Evolutionary conservation across 2,888 invertebrate species (phyloP).

Genomic region (Fragum sueziense): DNA sequence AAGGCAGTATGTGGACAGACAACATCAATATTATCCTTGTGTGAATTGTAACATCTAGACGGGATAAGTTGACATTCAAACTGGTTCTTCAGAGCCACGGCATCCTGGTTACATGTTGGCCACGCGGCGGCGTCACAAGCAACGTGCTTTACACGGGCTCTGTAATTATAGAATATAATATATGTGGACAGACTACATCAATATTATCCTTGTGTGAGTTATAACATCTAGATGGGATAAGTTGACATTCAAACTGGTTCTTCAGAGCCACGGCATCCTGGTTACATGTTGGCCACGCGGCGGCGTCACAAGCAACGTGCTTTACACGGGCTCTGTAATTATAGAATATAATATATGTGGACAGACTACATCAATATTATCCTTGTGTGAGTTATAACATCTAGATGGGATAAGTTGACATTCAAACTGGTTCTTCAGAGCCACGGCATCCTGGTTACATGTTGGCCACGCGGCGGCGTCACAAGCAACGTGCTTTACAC

Average conservation of each 20-base stretch:
- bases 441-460: conserved; percentile 56
- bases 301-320: conserved; percentile 63
- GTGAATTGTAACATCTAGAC: conserved; percentile 62
- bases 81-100: conserved; percentile 63
- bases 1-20: conserved; percentile 62
- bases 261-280: conserved; percentile 59
- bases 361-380: conserved; percentile 60
- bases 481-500: conserved; percentile 64
- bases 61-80: conserved; percentile 69
- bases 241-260: conserved; percentile 67
- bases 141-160: conserved; percentile 64
- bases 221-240: conserved; percentile 65
- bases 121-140: conserved; percentile 62
- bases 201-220: conserved; percentile 63
- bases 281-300: conserved; percentile 63
- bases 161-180: conserved; percentile 16
- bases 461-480: conserved; percentile 63
- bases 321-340: conserved; percentile 60
- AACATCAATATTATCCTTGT: conserved; percentile 58
- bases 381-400: conserved; percentile 63
- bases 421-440: conserved; percentile 66
- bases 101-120: conserved; percentile 58
- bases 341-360: conserved; percentile 30
- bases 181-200: conserved; percentile 58
- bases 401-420: conserved; percentile 66